Percentiles rank a stretch among this genome's conserved stretches.
These are phyloP conservation scores for Mactromeris polynyma DNA, from an alignment of 2,888 invertebrate genomes.

Conservation along the genomic window DNA sequence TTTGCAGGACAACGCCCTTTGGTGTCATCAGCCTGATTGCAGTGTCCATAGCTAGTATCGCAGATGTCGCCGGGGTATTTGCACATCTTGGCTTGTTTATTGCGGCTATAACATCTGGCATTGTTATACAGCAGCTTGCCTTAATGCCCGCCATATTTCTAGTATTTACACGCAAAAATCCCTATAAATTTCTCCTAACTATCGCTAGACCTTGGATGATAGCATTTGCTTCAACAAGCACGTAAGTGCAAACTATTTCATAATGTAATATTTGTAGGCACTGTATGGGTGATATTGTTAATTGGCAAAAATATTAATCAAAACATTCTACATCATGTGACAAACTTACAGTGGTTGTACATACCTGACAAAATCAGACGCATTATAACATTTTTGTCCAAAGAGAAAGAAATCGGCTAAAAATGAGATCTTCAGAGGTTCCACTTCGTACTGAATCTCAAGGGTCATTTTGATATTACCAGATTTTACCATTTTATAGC, in stretches of 20 bases:
- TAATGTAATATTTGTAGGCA: too few relatives aligned
- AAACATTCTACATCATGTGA: neutral
- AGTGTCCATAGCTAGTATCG: slow-evolving; percentile 78
- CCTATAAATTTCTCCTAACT: slow-evolving; percentile 74
- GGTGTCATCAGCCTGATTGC: slow-evolving; percentile 82
- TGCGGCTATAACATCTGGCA: slow-evolving; percentile 75
- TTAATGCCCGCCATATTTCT: slow-evolving; percentile 76
- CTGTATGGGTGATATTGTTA: too few relatives aligned
- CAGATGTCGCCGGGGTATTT: slow-evolving; percentile 72
- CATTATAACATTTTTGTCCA: too few relatives aligned
- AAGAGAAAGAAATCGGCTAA: too few relatives aligned
- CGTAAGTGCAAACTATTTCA: slow-evolving; percentile 73
- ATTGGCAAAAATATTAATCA: neutral
- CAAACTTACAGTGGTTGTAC: neutral
- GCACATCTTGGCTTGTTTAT: slow-evolving; percentile 78
- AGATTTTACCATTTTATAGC: too few relatives aligned
- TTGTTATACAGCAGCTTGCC: slow-evolving; percentile 76
- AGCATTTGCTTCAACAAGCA: slow-evolving; percentile 82
- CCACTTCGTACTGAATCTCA: too few relatives aligned
- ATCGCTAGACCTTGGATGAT: slow-evolving; percentile 80
- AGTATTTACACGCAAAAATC: slow-evolving; percentile 79
- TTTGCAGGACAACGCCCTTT: slow-evolving; percentile 79
- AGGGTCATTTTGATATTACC: too few relatives aligned
- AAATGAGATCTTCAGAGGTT: too few relatives aligned
- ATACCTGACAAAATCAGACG: too few relatives aligned